Evolutionary conservation across 1,140 invertebrate genomes (phyloP).

Genomic region (Helicoverpa armigera): DNA sequence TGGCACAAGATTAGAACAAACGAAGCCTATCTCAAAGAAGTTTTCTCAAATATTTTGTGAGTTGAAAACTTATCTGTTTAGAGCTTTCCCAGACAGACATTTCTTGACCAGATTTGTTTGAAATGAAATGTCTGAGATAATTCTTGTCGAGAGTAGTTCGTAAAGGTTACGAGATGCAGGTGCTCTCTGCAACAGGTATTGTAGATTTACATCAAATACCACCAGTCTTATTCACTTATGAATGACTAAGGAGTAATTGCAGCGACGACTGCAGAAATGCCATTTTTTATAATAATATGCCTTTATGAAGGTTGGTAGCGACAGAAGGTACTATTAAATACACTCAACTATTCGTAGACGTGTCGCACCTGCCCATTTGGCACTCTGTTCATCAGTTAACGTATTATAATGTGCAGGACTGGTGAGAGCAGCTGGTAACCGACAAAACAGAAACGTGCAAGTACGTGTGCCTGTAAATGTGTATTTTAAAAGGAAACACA

Average conservation of each 20-base stretch:
- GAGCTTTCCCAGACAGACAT: not conserved
- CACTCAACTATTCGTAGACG: conserved; percentile 26
- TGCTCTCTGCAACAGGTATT: conserved; percentile 38
- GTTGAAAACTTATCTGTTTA: conserved; percentile 5
- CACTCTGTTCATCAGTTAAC: conserved; percentile 19
- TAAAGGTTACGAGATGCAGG: conserved; percentile 21
- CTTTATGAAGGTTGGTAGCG: conserved; percentile 26
- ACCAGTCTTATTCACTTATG: conserved; percentile 44
- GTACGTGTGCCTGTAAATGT: not conserved
- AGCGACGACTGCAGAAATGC: conserved; percentile 1
- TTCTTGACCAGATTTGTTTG: not conserved
- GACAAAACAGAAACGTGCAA: not conserved
- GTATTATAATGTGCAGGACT: not conserved
- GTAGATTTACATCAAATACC: conserved; percentile 38
- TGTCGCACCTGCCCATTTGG: conserved; percentile 40
- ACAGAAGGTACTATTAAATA: conserved; percentile 38
- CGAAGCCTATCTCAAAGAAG: conserved; percentile 5
- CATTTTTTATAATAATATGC: conserved; percentile 33
- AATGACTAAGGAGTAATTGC: conserved; percentile 41
- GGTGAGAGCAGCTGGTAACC: conserved; percentile 32
- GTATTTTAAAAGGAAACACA: conserved; percentile 13
- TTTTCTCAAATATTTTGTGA: not conserved
- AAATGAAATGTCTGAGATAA: conserved; percentile 7
- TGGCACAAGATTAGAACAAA: not conserved
- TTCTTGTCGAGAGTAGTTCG: not conserved